Conservation (phyloP, 2,797 vertebrate species). For the Sebastes alutus region DNA sequence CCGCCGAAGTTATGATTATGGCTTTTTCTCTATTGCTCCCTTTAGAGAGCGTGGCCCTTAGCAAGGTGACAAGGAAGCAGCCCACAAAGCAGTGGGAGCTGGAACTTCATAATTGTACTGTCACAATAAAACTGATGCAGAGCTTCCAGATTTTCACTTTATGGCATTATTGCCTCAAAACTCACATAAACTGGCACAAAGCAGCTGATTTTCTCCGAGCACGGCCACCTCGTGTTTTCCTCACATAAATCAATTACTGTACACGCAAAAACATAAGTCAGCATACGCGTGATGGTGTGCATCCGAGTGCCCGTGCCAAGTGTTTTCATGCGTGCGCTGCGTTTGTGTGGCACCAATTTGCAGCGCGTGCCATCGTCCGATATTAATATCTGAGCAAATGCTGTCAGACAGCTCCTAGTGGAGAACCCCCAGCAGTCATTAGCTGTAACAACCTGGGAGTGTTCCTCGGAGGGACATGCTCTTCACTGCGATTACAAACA, state of each 20-base stretch:
- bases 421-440: slow-evolving; percentile 78
- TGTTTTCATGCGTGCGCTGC: slow-evolving; percentile 22
- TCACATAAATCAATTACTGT: slow-evolving; percentile 41
- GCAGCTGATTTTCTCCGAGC: slow-evolving; percentile 30
- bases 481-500: slow-evolving; percentile 66
- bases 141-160: slow-evolving; percentile 61
- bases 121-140: slow-evolving; percentile 80
- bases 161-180: slow-evolving; percentile 35
- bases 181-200: slow-evolving; percentile 46
- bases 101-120: slow-evolving; percentile 77
- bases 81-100: slow-evolving; percentile 57
- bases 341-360: slow-evolving; percentile 43
- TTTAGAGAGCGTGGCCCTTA: slow-evolving; percentile 67
- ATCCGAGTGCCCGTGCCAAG: slow-evolving; percentile 8
- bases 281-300: slow-evolving; percentile 10
- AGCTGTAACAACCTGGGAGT: slow-evolving; percentile 75
- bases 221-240: slow-evolving; percentile 8
- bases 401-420: slow-evolving; percentile 71
- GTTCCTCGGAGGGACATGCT: slow-evolving; percentile 69
- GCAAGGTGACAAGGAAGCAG: slow-evolving; percentile 72
- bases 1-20: slow-evolving; percentile 75
- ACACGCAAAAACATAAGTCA: slow-evolving; percentile 22
- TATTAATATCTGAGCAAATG: slow-evolving; percentile 78
- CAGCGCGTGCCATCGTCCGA: slow-evolving; percentile 38
- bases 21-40: slow-evolving; percentile 69